Percentiles rank a stretch among this genome's conserved stretches.
These are phyloP conservation scores for Cololabis saira DNA, from an alignment of 2,113 vertebrate genomes.

Conservation along the genomic window DNA sequence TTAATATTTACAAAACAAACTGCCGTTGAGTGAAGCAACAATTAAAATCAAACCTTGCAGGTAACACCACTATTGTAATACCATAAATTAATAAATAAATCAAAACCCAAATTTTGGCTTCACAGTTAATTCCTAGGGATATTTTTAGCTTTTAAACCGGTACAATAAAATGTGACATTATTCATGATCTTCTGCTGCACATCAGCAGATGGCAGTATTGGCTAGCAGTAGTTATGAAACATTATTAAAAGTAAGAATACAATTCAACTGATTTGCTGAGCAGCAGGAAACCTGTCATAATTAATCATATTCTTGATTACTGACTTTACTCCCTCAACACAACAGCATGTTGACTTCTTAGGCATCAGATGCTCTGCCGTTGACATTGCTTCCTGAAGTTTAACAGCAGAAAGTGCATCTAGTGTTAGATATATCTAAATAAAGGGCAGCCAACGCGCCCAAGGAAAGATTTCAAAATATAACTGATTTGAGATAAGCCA, in stretches of 20 bases:
- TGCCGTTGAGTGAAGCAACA: slow-evolving; percentile 26
- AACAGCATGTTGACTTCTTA: slow-evolving; percentile 38
- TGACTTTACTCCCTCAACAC: slow-evolving; percentile 35
- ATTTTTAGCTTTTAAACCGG: neutral
- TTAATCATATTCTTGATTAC: slow-evolving; percentile 50
- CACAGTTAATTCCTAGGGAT: neutral
- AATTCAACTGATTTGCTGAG: slow-evolving; percentile 37
- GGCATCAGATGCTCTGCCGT: slow-evolving; percentile 20
- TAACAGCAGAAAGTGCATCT: slow-evolving; percentile 1
- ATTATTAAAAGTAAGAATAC: slow-evolving; percentile 22
- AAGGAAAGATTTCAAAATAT: slow-evolving; percentile 18
- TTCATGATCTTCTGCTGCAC: neutral
- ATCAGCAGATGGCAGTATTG: slow-evolving; percentile 77
- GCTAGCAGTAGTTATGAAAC: slow-evolving; percentile 34
- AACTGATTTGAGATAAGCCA: slow-evolving; percentile 38
- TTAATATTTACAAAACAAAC: neutral
- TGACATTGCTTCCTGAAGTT: slow-evolving; percentile 27
- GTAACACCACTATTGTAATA: slow-evolving; percentile 23
- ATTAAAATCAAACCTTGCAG: slow-evolving; percentile 26
- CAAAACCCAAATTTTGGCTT: neutral
- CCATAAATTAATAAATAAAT: no score
- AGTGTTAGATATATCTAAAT: neutral
- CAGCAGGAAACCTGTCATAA: slow-evolving; percentile 25
- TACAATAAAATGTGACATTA: no score
- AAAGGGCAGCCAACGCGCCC: neutral